Evolutionary conservation across 2,888 invertebrate genomes (phyloP), one percentile per base, ranked within the genome.

Genomic region (Syrphus vitripennis): DNA sequence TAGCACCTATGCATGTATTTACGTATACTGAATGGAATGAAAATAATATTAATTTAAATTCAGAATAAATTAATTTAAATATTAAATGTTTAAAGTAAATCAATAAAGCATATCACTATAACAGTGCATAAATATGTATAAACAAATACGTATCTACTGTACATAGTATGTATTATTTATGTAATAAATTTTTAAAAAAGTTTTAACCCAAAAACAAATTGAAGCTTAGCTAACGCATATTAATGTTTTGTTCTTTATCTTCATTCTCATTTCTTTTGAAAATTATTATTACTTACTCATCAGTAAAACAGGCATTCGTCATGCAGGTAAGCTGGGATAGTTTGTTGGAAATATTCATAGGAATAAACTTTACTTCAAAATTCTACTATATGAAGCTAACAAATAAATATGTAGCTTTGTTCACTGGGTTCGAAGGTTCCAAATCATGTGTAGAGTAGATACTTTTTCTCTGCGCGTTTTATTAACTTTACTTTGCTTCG

Each of bases 211-310:
- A 48, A 50, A 50, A 26, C 24, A 24, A 50, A 50, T 14, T n/a
- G 6, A 26, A 26, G 14, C 50, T 50, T n/a, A 26, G 14, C 50
- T 50, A 6, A 24, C 6, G 24, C 48, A 50, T 50, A 26, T 26
- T n/a, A 24, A 50, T 19, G 12, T 29, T 34, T 34, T 4, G 16
- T 19, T 65, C 31, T 24, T 45, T 53, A 34, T 74, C 24, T 63
- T 12, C 12, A 26, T 12, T 26, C 26, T 12, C 50, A 59, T 57
- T 59, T 14, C 65, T 57, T 72, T 65, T 21, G 19, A n/a, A 42
- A 61, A 70, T 61, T 72, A 65, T 65, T 31, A 72, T 71, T 67
- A 55, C 45, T 48, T 48, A 55, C 21, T 50, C 48, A 67, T 61
- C 24, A 40, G 29, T 12, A 40, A 76, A 59, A 48, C 48, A 37